Base-by-base conservation (phyloP, 1,140 invertebrate genomes). In the Microvelia longipes region DNA sequence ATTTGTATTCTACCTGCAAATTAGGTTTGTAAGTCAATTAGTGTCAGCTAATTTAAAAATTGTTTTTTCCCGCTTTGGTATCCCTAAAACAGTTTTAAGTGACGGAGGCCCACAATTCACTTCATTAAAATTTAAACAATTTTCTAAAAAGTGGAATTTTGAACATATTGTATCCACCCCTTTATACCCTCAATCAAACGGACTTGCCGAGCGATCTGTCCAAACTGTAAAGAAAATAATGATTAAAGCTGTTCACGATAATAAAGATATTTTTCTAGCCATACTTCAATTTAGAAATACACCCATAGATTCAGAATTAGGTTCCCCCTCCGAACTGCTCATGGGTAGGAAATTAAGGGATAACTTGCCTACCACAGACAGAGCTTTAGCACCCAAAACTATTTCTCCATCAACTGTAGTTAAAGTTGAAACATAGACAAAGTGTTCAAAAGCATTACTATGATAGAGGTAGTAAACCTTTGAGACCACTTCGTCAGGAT, bases 251-350 rank as follows among this genome's bases (percentile, higher is more conserved):
- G 30, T 60, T 68, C 30, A 67, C 19, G 26, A 35, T 24, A 27
- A 27, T 26, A 65, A 60, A 65, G 35, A 70, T 30, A 71, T 63
- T 25, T 71, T 29, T 14, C 50, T 73, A 70, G 25, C 26, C 5
- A 2, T 29, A 65, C 29, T 71, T 13, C 28, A 64, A 19, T 71
- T 1, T 29, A 29, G 26, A 26, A 64, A 64, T 64, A 64, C 15
- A 11, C 62, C 25, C 24, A 24, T 64, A 24, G 25, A 26, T 64
- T 64, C 62, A 5, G 35, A 50, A 50, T 26, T 64, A 64, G 62
- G 62, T 5, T 64, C 62, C 62, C 62, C 62, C 5, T 64, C 62
- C 15, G 62, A 64, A 64, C 62, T 64, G 25, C 62, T 64, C 11
- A 64, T 64, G 62, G 62, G 25, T 15, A 64, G 35, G 62, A 64